These are phyloP conservation scores for Euwallacea similis DNA, from an alignment of 1,140 invertebrate species.

Conservation along the genomic window DNA sequence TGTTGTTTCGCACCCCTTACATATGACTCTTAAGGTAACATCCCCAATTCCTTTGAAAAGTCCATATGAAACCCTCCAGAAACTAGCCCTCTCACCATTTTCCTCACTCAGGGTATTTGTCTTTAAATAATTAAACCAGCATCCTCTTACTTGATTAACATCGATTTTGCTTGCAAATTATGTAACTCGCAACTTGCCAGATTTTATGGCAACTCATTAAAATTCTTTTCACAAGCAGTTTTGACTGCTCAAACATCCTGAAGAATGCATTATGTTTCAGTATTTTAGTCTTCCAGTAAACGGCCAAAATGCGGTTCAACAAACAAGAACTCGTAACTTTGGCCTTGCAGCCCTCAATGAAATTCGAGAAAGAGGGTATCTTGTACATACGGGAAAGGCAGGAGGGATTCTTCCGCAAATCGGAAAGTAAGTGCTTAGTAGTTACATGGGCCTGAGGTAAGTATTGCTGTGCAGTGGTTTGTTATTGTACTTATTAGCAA, in stretches of 20 bases:
- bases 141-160: not conserved
- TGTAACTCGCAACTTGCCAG: no score
- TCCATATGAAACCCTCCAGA: no score
- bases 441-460: constrained; percentile 24
- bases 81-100: no score
- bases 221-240: no score
- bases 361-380: constrained; percentile 91
- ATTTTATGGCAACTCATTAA: no score
- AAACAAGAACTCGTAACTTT: constrained; percentile 82
- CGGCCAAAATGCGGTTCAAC: constrained; percentile 79
- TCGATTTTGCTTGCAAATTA: no score
- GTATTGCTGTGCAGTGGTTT: constrained; percentile 9
- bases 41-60: no score
- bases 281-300: not conserved
- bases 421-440: constrained; percentile 73
- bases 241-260: no score
- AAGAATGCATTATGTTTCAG: no score
- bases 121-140: no score
- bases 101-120: no score
- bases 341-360: constrained; percentile 81
- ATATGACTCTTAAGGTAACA: no score
- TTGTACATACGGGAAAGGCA: constrained; percentile 84
- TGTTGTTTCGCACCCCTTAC: not conserved
- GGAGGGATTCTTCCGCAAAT: constrained; percentile 87
- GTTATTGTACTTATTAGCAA: not conserved